These are phyloP conservation scores for Charadrius vociferus DNA, from an alignment of 2,113 vertebrate genomes.

Conservation along the genomic window DNA sequence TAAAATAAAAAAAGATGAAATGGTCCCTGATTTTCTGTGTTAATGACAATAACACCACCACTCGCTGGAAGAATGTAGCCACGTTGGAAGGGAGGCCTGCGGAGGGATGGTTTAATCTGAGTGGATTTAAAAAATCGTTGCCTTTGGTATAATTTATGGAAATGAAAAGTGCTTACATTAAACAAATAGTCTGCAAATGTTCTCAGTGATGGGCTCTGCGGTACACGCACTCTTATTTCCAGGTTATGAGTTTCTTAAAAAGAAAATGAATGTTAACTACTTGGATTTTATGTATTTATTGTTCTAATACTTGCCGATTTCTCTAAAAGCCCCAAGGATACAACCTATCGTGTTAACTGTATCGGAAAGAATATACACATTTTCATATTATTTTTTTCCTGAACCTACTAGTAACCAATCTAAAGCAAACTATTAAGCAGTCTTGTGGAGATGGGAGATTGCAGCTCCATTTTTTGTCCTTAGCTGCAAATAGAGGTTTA, in stretches of 20 bases:
- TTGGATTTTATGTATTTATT: constrained; percentile 59
- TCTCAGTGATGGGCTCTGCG: neutral
- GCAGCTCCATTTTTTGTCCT: constrained; percentile 78
- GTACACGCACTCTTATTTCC: neutral
- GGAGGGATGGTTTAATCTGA: constrained; percentile 54
- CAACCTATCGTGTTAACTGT: constrained; percentile 42
- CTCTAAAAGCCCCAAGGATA: constrained; percentile 22
- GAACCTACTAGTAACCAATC: constrained; percentile 43
- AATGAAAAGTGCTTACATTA: constrained; percentile 69
- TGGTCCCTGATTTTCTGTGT: neutral
- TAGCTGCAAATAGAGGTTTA: constrained; percentile 90
- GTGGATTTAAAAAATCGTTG: constrained; percentile 70
- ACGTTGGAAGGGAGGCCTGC: constrained; percentile 39
- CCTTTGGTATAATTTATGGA: constrained; percentile 73
- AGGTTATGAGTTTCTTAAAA: constrained; percentile 32
- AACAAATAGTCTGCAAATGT: constrained; percentile 50
- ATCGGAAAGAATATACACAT: constrained; percentile 19
- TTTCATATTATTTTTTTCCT: constrained; percentile 17
- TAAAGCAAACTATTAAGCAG: constrained; percentile 70
- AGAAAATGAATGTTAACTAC: constrained; percentile 20
- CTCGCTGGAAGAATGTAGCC: neutral
- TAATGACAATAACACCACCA: neutral
- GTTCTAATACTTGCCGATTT: constrained; percentile 36
- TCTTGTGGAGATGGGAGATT: constrained; percentile 73
- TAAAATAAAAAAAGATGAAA: neutral